Evolutionary conservation across 2,888 invertebrate species (phyloP).

Genomic region (Hyppa rectilinea): DNA sequence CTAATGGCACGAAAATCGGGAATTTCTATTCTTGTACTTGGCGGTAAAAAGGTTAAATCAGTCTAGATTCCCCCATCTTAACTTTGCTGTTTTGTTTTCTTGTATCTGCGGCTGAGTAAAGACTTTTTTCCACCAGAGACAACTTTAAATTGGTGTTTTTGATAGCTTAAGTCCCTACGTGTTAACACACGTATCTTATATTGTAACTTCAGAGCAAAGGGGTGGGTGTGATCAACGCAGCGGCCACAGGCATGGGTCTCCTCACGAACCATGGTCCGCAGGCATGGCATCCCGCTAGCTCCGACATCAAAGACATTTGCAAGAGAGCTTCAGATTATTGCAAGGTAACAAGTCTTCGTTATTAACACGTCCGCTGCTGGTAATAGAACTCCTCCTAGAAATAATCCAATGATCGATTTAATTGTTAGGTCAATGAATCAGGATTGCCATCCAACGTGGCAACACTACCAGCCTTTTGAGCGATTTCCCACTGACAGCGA

Average conservation of each 20-base stretch:
- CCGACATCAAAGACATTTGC: slow-evolving; percentile 92
- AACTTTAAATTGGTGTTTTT: too few relatives aligned
- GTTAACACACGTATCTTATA: neutral
- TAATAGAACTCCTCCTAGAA: neutral
- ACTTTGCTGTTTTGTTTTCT: neutral
- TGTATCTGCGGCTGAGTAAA: neutral
- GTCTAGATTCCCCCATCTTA: neutral
- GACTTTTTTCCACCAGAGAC: too few relatives aligned
- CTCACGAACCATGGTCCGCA: slow-evolving; percentile 94
- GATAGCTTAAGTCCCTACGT: too few relatives aligned
- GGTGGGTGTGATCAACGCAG: slow-evolving; percentile 96
- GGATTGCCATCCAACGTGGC: too few relatives aligned
- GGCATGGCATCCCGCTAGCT: slow-evolving; percentile 95
- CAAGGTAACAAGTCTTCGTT: slow-evolving; percentile 84
- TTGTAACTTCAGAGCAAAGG: slow-evolving; percentile 90
- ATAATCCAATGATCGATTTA: neutral
- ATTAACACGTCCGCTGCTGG: neutral
- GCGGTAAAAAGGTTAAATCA: too few relatives aligned
- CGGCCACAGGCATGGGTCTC: slow-evolving; percentile 95
- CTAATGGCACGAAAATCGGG: too few relatives aligned
- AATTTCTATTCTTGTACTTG: too few relatives aligned
- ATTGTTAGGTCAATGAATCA: too few relatives aligned
- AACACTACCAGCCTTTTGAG: too few relatives aligned
- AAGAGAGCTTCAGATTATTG: slow-evolving; percentile 92
- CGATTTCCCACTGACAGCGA: too few relatives aligned